Percentiles rank a stretch among this genome's conserved stretches.
Evolutionary conservation across 2,888 invertebrate genomes (phyloP).

Genomic region (Odontocolon sp.): DNA sequence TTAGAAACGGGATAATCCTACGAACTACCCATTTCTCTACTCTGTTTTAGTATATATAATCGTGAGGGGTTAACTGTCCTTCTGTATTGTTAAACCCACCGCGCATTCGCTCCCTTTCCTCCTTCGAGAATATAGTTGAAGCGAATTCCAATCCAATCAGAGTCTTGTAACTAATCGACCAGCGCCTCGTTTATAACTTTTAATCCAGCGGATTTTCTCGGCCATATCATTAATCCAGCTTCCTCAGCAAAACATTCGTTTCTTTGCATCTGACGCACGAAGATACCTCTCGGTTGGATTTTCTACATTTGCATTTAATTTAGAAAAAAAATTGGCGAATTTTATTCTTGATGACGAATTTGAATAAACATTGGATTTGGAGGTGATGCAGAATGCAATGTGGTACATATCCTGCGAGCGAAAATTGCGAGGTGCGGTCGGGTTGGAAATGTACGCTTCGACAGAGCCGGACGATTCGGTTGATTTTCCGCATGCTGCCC

Average conservation of each 20-base stretch:
- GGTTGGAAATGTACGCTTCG: conserved; percentile 18
- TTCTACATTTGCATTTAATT: neutral
- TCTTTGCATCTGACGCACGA: neutral
- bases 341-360: neutral
- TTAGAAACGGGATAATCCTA: conserved; percentile 44
- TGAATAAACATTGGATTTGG: neutral
- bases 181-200: conserved; percentile 26
- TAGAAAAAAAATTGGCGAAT: neutral
- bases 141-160: too few species aligned
- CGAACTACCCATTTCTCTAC: neutral
- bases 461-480: conserved; percentile 6
- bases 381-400: neutral
- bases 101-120: too few species aligned
- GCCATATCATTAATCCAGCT: conserved; percentile 41
- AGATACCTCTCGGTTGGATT: conserved; percentile 7
- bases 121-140: too few species aligned
- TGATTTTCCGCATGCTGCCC: conserved; percentile 20
- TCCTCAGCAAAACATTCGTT: conserved; percentile 39
- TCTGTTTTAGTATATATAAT: neutral
- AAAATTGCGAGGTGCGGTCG: conserved; percentile 23
- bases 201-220: conserved; percentile 46
- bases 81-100: neutral
- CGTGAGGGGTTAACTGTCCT: conserved; percentile 5
- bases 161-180: conserved; percentile 21
- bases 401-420: neutral